Base-by-base conservation (phyloP, 2,888 invertebrate species). In the Conistra vaccinii region DNA sequence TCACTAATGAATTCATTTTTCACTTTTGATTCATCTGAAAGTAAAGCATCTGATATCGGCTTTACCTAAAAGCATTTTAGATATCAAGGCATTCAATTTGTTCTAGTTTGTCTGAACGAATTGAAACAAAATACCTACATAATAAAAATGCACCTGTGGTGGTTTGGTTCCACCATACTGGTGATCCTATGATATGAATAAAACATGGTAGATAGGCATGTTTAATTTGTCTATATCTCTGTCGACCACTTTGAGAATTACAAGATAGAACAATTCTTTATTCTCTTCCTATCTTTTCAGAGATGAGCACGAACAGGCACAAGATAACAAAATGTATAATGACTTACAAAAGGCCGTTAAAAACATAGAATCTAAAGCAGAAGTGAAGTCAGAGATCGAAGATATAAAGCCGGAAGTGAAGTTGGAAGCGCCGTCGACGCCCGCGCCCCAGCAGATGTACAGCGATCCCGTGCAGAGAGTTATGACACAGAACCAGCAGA, bases 331-430 rank as follows among this genome's bases (percentile, higher is more conserved):
- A 88, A 93, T 94, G 92, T 93, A 94, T 81, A 92, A 90, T 45
- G 95, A 95, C 61, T 88, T 95, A 6, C 96, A 95, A 77, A 95
- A 95, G 76, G 92, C 94, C 0, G 96, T 94, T 0, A 95, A 95
- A 78, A 95, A 92, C 69, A 95, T 96, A 53, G 95, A 95, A 73
- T 85, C 86, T 3, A 95, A 95, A 68, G 73, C 91, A 0, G 93
- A 94, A 39, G 89, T 93, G 9, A 95, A 94, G 70, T 83, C 91
- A 0, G 95, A 95, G 73, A 67, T 90, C 3, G 90, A 92, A 20
- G 94, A 94, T 26, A 89, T 92, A 14, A 95, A 95, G 81, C 87
- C 92, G 0, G 94, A 94, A n/a, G 83, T 91, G 12, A 94, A 94
- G 78, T 72, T 89, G 1, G 94, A 94, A 57, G 85, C 87, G 0